Conservation (phyloP, 2,888 invertebrate genomes). For the Hybos culiciformis region DNA sequence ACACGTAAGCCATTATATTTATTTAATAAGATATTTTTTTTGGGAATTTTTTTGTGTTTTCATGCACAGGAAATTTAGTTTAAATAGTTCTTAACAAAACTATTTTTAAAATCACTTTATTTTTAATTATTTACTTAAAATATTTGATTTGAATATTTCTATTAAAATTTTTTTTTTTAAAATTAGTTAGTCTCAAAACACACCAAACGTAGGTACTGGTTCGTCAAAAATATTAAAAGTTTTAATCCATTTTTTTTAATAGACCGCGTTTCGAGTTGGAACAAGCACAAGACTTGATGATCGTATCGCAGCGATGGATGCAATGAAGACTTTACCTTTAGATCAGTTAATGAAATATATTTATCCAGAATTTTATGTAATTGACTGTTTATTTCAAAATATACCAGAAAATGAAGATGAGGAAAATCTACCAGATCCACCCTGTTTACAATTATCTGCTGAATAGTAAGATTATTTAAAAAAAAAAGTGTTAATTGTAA, state of each 20-base stretch:
- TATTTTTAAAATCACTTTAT: not conserved
- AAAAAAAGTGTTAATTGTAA: not conserved
- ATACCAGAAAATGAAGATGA: constrained; percentile 29
- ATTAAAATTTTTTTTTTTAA: too few relatives aligned
- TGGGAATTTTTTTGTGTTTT: not conserved
- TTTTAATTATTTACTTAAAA: not conserved
- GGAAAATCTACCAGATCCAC: constrained; percentile 47
- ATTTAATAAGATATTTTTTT: not conserved
- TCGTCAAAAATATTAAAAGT: not conserved
- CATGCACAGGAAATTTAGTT: not conserved
- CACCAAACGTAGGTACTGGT: too few relatives aligned
- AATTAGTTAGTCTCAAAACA: not conserved
- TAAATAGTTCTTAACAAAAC: not conserved
- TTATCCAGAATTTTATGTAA: constrained; percentile 84
- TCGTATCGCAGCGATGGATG: constrained; percentile 83
- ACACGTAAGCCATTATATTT: constrained; percentile 44
- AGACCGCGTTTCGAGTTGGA: constrained; percentile 82
- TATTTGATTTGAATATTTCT: not conserved
- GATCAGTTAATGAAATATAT: constrained; percentile 64
- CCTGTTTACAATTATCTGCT: constrained; percentile 71
- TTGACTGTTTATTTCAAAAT: constrained; percentile 55
- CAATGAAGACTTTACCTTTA: constrained; percentile 79
- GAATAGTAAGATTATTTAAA: constrained; percentile 42
- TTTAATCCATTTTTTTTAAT: constrained; percentile 18
- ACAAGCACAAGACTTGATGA: constrained; percentile 84